Evolutionary conservation across 2,888 invertebrate genomes (phyloP), one percentile per base, ranked within the genome.

Genomic region (Timema podura): DNA sequence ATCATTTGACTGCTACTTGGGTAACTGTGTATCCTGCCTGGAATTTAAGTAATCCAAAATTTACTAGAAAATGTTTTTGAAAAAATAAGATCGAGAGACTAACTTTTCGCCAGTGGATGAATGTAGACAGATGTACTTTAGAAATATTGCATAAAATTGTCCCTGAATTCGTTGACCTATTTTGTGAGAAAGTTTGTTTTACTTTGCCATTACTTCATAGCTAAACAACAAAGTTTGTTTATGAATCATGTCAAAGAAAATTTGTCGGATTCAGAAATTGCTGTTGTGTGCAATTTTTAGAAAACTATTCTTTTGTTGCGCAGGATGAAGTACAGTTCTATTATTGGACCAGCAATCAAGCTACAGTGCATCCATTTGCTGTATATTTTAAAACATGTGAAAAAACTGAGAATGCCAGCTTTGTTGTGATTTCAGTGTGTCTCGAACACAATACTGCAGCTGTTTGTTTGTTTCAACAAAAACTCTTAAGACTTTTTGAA

Each of bases 391-490:
- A 54, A 16, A 10, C 16, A n/a, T n/a, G n/a, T n/a, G 61, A 45
- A 30, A 45, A 44, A 61, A 61, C 10, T 6, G 45, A 61, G 10
- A 5, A 61, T 44, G 10, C 45, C 6, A 61, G 13, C 61, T 61
- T 11, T 6, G 61, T 61, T 44, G 44, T 61, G 30, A 61, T 61
- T 61, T 61, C 61, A n/a, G n/a, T 44, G 44, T 61, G 30, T 13
- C 30, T 61, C 10, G 61, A 61, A 61, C 6, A 61, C 44, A 61
- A 61, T 44, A 65, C 3, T 5, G 67, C 48, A 15, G 49, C 67
- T 44, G 67, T n/a, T n/a, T n/a, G n/a, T 66, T 7, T 30, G 44
- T 66, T 66, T 49, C 67, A 66, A 44, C 47, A 16, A 49, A 61
- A 30, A 61, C 61, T 61, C 9, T 49, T 8, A n/a, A 11, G 30